phyloP scores from a whole-genome alignment of 2,113 vertebrate species.

The Seriola dumerili region DNA sequence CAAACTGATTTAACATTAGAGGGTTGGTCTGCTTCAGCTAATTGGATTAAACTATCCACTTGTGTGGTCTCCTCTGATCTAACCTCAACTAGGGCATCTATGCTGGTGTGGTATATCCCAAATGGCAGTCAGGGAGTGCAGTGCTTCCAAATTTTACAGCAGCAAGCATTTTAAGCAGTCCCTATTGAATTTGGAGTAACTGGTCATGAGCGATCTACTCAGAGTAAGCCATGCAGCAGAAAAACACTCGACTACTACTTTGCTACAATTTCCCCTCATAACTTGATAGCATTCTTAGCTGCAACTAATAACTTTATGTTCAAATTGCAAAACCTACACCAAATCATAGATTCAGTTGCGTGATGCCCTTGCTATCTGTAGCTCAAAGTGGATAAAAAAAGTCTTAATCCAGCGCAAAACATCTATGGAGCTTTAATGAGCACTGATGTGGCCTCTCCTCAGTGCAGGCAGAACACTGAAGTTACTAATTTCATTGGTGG shows the following conservation, averaged over 20 bases:
- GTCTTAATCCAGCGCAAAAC: background rate
- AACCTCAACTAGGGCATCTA: slow-evolving; percentile 11
- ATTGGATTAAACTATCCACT: slow-evolving; percentile 62
- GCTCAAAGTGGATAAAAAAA: background rate
- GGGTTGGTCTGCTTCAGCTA: slow-evolving; percentile 36
- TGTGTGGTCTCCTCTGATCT: slow-evolving; percentile 75
- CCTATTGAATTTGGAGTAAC: background rate
- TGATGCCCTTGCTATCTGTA: background rate
- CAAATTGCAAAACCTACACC: background rate
- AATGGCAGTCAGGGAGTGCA: slow-evolving; percentile 17
- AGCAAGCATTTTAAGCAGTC: slow-evolving; percentile 41
- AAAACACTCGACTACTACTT: slow-evolving; percentile 1
- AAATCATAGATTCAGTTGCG: background rate
- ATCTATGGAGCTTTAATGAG: background rate
- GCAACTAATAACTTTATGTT: background rate
- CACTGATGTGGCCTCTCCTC: background rate
- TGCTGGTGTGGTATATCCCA: slow-evolving; percentile 37
- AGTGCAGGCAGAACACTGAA: background rate
- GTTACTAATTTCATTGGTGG: background rate
- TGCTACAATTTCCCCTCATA: background rate
- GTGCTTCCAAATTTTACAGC: slow-evolving; percentile 17
- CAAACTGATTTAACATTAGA: slow-evolving; percentile 53
- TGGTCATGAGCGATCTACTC: slow-evolving; percentile 32
- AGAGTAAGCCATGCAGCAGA: slow-evolving; percentile 11
- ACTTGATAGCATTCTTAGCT: background rate